Percentiles rank a stretch among this genome's conserved stretches.
Conservation (phyloP, 2,113 vertebrate species). For the Vulpes ferrilata region DNA sequence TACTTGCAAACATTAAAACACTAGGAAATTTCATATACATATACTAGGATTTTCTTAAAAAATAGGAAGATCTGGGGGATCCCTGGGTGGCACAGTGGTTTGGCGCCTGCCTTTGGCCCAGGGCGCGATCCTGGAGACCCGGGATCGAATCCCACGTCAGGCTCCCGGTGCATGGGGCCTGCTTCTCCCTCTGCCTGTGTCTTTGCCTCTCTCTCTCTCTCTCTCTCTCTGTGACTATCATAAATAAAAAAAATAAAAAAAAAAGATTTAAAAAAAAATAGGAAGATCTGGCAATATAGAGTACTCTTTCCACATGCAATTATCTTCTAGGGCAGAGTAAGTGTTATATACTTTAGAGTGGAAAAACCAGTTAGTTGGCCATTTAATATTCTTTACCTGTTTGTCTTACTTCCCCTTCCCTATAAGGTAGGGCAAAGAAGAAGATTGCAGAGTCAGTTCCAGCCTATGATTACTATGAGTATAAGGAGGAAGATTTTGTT, state of each 20-base stretch:
- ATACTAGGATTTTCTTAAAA: neutral
- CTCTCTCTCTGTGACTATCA: too few species aligned
- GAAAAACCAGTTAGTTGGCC: neutral
- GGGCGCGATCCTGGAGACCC: too few species aligned
- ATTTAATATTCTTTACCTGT: neutral
- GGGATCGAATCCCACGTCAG: too few species aligned
- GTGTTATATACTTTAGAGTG: neutral
- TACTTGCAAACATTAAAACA: constrained; percentile 12
- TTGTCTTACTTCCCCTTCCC: neutral
- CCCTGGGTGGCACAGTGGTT: too few species aligned
- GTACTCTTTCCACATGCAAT: neutral
- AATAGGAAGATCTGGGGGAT: too few species aligned
- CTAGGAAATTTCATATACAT: neutral
- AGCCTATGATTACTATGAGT: neutral
- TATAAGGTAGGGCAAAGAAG: neutral
- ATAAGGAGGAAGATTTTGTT: neutral
- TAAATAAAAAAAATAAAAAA: too few species aligned
- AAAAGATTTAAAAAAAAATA: too few species aligned
- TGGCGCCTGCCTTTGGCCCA: too few species aligned
- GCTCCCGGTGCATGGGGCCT: too few species aligned
- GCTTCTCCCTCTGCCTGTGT: too few species aligned
- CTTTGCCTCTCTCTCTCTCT: too few species aligned
- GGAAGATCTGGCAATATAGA: neutral
- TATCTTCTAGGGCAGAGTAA: neutral
- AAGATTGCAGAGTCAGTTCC: neutral